Conservation (phyloP, 2,113 vertebrate genomes). For the Coregonus clupeaformis region DNA sequence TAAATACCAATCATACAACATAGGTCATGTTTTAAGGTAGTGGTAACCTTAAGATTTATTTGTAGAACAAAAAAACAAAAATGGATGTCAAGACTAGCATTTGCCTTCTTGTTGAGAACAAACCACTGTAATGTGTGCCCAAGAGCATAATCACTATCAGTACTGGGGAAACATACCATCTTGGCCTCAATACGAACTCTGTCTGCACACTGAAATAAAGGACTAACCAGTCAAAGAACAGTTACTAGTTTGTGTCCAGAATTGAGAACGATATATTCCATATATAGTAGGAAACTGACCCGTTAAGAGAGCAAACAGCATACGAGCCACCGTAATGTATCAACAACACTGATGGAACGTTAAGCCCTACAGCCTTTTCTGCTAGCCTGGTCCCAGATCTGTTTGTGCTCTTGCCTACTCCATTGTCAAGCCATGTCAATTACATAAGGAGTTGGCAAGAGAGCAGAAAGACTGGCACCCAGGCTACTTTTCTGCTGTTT, state of each 20-base stretch:
- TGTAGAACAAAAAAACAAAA: conserved; percentile 37
- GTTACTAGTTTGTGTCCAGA: conserved; percentile 11
- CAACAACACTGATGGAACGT: conserved; percentile 9
- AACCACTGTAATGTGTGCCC: conserved; percentile 31
- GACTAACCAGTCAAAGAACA: conserved; percentile 29
- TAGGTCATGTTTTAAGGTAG: conserved; percentile 42
- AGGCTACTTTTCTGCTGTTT: not conserved
- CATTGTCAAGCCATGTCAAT: too few relatives aligned
- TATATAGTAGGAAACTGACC: conserved; percentile 46
- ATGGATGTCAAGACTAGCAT: conserved; percentile 37
- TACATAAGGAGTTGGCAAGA: too few relatives aligned
- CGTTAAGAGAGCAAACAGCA: conserved; percentile 23
- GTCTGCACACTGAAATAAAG: conserved; percentile 30
- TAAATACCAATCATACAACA: conserved; percentile 32
- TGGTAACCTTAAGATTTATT: conserved; percentile 69
- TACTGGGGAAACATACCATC: conserved; percentile 27
- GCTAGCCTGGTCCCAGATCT: too few relatives aligned
- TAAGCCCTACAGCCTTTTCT: too few relatives aligned
- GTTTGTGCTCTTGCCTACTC: too few relatives aligned
- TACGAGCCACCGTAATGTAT: conserved; percentile 22
- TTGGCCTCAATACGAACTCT: conserved; percentile 26
- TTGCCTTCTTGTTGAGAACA: conserved; percentile 26
- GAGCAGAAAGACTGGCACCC: too few relatives aligned
- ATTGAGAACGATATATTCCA: conserved; percentile 32
- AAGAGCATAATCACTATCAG: conserved; percentile 28